These are phyloP conservation scores for Cynoglossus semilaevis DNA, from an alignment of 2,113 vertebrate genomes.

Conservation along the genomic window DNA sequence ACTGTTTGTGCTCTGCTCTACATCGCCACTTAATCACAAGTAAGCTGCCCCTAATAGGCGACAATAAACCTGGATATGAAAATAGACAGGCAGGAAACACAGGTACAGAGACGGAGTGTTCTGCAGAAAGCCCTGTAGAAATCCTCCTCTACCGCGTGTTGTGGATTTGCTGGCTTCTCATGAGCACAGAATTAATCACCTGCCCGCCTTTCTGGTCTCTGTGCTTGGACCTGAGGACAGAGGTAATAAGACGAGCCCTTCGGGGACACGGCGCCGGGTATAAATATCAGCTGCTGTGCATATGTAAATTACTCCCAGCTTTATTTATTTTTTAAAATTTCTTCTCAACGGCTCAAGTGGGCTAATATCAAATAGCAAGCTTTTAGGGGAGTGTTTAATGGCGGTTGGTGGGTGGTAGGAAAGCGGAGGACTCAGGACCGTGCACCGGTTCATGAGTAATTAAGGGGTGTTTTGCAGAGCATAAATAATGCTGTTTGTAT, in stretches of 20 bases:
- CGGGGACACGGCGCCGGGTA: constrained; percentile 89
- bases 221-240: constrained; percentile 91
- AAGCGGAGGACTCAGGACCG: constrained; percentile 86
- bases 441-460: constrained; percentile 96
- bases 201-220: constrained; percentile 91
- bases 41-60: constrained; percentile 24
- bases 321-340: constrained; percentile 73
- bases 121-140: constrained; percentile 48
- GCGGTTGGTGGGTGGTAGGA: constrained; percentile 96
- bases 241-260: constrained; percentile 99
- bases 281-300: constrained; percentile 99
- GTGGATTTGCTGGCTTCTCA: constrained; percentile 89
- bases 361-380: constrained; percentile 98
- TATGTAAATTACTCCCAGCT: constrained; percentile 96
- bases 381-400: constrained; percentile 99
- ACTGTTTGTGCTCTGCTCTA: constrained; percentile 1
- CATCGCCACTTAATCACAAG: constrained; percentile 37
- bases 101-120: constrained; percentile 40
- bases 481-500: constrained; percentile 99
- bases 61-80: constrained; percentile 38
- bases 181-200: constrained; percentile 99
- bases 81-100: constrained; percentile 36
- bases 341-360: constrained; percentile 87
- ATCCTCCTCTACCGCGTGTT: constrained; percentile 86
- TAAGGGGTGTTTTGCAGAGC: constrained; percentile 98